Percentiles rank a stretch among this genome's conserved stretches.
These are phyloP conservation scores for Eurois occulta DNA, from an alignment of 2,888 invertebrate species.

Conservation along the genomic window DNA sequence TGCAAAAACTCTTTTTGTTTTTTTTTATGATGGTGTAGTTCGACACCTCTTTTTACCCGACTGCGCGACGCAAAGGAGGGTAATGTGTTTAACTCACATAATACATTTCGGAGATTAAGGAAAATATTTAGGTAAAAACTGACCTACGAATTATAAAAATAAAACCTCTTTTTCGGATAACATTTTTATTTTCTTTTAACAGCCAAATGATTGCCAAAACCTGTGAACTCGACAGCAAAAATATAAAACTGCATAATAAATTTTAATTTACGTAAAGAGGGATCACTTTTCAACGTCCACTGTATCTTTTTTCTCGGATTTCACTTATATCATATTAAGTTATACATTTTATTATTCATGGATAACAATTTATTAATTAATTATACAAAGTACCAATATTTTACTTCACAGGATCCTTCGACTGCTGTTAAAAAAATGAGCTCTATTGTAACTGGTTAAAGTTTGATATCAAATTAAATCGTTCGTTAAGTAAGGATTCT, in stretches of 20 bases:
- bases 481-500: constrained; percentile 36
- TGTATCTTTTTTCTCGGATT: constrained; percentile 46
- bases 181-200: not conserved
- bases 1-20: constrained; percentile 3
- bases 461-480: constrained; percentile 39
- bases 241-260: constrained; percentile 19
- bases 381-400: constrained; percentile 63
- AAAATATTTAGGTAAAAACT: not conserved
- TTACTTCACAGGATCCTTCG: constrained; percentile 23
- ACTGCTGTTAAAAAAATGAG: constrained; percentile 20
- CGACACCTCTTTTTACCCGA: not conserved
- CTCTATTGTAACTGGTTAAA: constrained; percentile 25
- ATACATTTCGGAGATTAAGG: not conserved
- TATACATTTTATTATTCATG: constrained; percentile 59
- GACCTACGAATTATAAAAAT: not conserved
- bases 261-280: constrained; percentile 40
- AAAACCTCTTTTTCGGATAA: too few relatives aligned
- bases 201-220: constrained; percentile 27
- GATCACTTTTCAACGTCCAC: constrained; percentile 56
- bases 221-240: constrained; percentile 9
- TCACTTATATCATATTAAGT: constrained; percentile 58
- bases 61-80: too few relatives aligned
- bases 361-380: constrained; percentile 66
- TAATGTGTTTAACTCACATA: not conserved
- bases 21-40: not conserved